Conservation (phyloP, 2,797 vertebrate genomes). For the Sebastes miniatus region DNA sequence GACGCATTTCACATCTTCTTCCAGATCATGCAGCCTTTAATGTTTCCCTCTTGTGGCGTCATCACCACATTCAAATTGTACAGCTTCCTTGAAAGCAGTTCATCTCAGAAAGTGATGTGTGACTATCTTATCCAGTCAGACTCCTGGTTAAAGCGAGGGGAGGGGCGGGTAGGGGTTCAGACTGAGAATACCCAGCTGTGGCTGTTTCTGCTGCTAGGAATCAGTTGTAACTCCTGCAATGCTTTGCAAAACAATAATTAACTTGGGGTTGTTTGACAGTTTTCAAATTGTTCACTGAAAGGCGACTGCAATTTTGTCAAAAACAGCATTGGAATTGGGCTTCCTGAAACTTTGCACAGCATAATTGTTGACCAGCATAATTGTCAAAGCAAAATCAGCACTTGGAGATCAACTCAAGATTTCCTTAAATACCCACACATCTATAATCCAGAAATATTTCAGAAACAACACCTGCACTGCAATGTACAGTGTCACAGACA, state of each 20-base stretch:
- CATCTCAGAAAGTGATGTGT: background rate
- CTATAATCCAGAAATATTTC: background rate
- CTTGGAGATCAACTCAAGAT: background rate
- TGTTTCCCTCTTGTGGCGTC: background rate
- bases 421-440: background rate
- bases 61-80: background rate
- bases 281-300: background rate
- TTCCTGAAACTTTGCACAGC: background rate
- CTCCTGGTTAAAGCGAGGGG: background rate
- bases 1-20: background rate
- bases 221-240: background rate
- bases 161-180: background rate
- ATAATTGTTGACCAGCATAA: background rate
- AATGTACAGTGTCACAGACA: background rate
- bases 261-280: background rate
- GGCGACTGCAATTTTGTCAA: background rate
- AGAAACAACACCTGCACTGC: background rate
- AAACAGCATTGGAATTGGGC: background rate
- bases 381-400: background rate
- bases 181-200: background rate
- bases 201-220: background rate
- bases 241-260: background rate
- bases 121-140: conserved; percentile 7
- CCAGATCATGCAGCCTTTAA: background rate
- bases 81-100: background rate